Conservation (phyloP, 2,797 vertebrate genomes). For the Moxostoma hubbsi region DNA sequence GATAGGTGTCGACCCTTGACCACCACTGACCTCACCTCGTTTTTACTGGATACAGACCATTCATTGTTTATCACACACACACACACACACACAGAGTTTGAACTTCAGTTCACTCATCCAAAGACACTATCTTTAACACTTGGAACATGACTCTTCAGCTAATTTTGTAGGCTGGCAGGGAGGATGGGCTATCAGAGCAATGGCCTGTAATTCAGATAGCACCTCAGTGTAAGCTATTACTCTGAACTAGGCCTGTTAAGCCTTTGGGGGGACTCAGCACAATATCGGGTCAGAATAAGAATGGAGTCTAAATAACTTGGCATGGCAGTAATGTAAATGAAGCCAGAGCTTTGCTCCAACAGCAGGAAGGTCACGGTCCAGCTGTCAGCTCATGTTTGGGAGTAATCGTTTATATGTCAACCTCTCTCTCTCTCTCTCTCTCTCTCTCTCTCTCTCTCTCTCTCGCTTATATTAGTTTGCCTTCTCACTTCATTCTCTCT, state of each 20-base stretch:
- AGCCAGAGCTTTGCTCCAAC: conserved; percentile 70
- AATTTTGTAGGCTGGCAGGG: conserved; percentile 65
- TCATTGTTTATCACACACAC: conserved; percentile 27
- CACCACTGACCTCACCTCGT: conserved; percentile 63
- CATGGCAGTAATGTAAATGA: conserved; percentile 80
- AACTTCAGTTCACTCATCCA: conserved; percentile 69
- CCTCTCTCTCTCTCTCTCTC: conserved; percentile 67
- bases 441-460: too few species aligned
- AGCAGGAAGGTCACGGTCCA: conserved; percentile 77
- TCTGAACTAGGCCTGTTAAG: conserved; percentile 70
- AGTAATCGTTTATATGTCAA: conserved; percentile 77
- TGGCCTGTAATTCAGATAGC: conserved; percentile 74
- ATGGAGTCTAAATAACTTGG: conserved; percentile 83
- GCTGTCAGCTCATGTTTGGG: conserved; percentile 77
- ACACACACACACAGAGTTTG: conserved; percentile 14
- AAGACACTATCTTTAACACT: conserved; percentile 73
- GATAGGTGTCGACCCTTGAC: conserved; percentile 70
- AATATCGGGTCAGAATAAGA: conserved; percentile 74
- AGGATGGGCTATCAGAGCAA: conserved; percentile 72
- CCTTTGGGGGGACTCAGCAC: conserved; percentile 63
- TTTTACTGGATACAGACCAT: conserved; percentile 71
- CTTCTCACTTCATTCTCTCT: conserved; percentile 47
- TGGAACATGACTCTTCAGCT: conserved; percentile 74
- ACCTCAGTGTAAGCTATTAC: conserved; percentile 74
- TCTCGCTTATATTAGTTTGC: conserved; percentile 56